These are phyloP conservation scores for Paramuricea clavata DNA, from an alignment of 92 coral and sea anemone species.

Conservation along the genomic window DNA sequence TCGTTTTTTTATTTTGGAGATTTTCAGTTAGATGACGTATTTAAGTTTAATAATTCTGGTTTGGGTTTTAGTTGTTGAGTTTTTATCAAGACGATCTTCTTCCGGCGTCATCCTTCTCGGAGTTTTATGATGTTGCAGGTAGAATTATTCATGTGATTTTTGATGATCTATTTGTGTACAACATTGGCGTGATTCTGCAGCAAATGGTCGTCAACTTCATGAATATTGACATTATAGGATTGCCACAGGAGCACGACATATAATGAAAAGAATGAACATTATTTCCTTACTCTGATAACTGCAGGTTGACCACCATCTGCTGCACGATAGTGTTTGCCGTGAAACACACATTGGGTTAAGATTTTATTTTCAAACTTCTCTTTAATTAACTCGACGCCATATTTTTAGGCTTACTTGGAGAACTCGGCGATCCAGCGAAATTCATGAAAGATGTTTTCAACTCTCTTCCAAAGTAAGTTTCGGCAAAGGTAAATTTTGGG, in stretches of 20 bases:
- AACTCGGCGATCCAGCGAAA: conserved; percentile 24
- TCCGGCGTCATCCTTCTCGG: conserved; percentile 89
- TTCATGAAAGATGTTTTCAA: conserved; percentile 26
- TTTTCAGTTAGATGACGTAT: not conserved
- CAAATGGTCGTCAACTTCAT: not conserved
- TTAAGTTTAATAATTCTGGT: no score
- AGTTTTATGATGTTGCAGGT: conserved; percentile 96
- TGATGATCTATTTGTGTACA: not conserved
- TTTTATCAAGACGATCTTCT: conserved; percentile 91
- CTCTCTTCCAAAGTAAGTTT: conserved; percentile 41
- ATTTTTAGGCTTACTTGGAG: conserved; percentile 38
- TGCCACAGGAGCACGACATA: no score
- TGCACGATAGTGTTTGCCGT: no score
- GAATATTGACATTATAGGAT: not conserved
- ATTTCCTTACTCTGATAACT: no score
- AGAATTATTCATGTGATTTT: not conserved
- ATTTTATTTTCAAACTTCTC: no score
- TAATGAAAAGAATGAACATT: no score
- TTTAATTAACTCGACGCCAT: not conserved
- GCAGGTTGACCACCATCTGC: no score
- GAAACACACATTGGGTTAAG: no score
- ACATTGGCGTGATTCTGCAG: not conserved
- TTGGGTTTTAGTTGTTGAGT: conserved; percentile 69
- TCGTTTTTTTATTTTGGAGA: not conserved
- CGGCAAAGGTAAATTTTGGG: no score